phyloP scores from a whole-genome alignment of 2,113 vertebrate genomes.

The Elachura formosa region DNA sequence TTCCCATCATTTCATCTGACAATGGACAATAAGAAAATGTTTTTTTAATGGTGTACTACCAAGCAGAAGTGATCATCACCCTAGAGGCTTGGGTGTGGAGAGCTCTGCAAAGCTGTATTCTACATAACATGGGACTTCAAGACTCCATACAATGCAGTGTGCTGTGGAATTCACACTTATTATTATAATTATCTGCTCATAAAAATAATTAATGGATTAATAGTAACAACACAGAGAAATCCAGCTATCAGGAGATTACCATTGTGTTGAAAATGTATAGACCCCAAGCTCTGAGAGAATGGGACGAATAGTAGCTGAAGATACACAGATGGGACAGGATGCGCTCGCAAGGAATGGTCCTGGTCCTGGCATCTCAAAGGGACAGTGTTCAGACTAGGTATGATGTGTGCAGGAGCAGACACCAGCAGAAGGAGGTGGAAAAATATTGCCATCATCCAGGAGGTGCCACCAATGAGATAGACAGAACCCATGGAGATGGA shows the following conservation, averaged over 20 bases:
- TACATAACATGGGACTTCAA: background rate
- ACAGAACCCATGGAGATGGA: background rate
- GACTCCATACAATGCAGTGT: background rate
- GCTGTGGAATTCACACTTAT: background rate
- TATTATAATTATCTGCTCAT: background rate
- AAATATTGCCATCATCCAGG: background rate
- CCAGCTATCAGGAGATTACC: background rate
- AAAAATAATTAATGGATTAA: background rate
- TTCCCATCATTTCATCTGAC: slow-evolving; percentile 2
- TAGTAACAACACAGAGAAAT: background rate
- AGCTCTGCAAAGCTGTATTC: background rate
- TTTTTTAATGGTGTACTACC: background rate
- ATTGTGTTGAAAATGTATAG: background rate
- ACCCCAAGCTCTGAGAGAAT: background rate
- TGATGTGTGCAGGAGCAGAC: background rate
- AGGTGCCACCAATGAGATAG: background rate
- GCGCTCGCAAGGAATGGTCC: background rate
- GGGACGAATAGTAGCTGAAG: background rate
- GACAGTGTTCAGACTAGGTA: background rate
- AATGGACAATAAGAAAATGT: background rate
- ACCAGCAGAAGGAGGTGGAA: background rate
- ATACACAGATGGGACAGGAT: background rate
- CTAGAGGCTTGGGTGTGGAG: background rate
- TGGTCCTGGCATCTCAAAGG: background rate
- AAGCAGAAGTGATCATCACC: background rate